phyloP scores from a whole-genome alignment of 1,140 invertebrate species.

The Apis mellifera region Amel_HAv3.1 CM009936.2:15806501-15807000 shows the following conservation, averaged over 20 bases:
- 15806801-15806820: conserved; percentile 9
- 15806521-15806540: too few species aligned
- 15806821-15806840: conserved; percentile 47
- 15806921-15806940: conserved; percentile 40
- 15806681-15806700: neutral
- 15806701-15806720: conserved; percentile 8
- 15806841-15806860: conserved; percentile 59
- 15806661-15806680: neutral
- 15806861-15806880: conserved; percentile 43
- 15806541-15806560: too few species aligned
- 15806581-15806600: neutral
- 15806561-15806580: too few species aligned
- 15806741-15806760: conserved; percentile 34
- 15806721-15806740: conserved; percentile 19
- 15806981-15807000: neutral
- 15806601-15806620: neutral
- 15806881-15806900: conserved; percentile 29
- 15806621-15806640: too few species aligned
- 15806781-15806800: conserved; percentile 31
- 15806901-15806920: conserved; percentile 47
- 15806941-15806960: neutral
- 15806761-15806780: conserved; percentile 7
- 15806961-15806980: conserved; percentile 3
- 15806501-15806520: too few species aligned
- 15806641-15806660: fast-evolving